Conservation (phyloP, 2,797 vertebrate species). For the Chlorospingus flavigularis region DNA sequence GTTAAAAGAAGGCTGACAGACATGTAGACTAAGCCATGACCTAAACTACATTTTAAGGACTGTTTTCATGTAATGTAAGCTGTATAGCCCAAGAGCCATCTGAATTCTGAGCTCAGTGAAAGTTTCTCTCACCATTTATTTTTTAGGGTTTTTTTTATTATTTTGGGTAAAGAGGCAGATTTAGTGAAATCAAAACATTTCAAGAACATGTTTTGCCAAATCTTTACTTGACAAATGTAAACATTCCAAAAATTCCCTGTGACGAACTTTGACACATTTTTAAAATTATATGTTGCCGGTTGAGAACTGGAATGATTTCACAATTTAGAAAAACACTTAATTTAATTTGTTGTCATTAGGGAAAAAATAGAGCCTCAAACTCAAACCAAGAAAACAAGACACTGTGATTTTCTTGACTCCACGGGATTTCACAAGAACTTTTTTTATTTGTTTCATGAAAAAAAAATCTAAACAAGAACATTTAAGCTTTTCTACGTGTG, state of each 20-base stretch:
- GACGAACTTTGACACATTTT: conserved; percentile 20
- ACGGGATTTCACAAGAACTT: neutral
- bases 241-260: conserved; percentile 31
- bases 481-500: neutral
- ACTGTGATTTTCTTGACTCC: neutral
- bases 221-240: conserved; percentile 9
- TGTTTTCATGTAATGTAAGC: neutral
- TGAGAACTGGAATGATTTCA: neutral
- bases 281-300: neutral
- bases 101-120: neutral
- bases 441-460: neutral
- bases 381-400: neutral
- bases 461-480: neutral
- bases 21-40: neutral
- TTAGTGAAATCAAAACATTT: conserved; percentile 41
- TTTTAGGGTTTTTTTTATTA: neutral
- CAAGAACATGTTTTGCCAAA: neutral
- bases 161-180: neutral
- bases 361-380: neutral
- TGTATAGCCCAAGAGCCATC: neutral
- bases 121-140: conserved; percentile 6
- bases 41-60: neutral
- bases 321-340: neutral
- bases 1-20: neutral
- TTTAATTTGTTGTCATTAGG: neutral